Percentiles rank a stretch among this genome's conserved stretches.
These are phyloP conservation scores for Silvanus unidentatus DNA, from an alignment of 2,888 invertebrate genomes.

Conservation along the genomic window DNA sequence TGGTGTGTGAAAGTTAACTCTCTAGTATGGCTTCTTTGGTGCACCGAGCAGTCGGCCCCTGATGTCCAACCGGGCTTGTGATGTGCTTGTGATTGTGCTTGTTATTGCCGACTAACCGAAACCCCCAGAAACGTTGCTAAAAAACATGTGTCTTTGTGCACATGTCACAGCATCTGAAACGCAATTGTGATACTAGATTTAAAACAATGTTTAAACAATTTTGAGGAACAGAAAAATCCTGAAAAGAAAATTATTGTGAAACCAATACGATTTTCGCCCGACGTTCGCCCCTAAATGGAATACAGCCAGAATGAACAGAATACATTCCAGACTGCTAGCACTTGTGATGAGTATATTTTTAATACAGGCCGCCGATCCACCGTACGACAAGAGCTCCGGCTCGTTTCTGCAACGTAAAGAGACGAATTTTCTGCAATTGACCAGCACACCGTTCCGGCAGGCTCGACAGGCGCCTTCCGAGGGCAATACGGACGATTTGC, in stretches of 20 bases:
- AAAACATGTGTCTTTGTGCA: too few species aligned
- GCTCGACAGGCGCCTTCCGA: slow-evolving; percentile 7
- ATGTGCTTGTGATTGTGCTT: slow-evolving; percentile 34
- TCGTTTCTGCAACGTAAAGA: slow-evolving; percentile 22
- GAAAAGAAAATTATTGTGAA: too few species aligned
- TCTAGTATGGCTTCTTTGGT: slow-evolving; percentile 39
- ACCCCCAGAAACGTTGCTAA: too few species aligned
- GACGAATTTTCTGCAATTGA: background rate
- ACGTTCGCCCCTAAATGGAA: slow-evolving; percentile 23
- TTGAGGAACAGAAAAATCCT: too few species aligned
- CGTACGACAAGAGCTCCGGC: slow-evolving; percentile 31
- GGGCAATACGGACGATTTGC: slow-evolving; percentile 25
- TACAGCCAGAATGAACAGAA: slow-evolving; percentile 40
- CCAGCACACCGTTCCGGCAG: background rate
- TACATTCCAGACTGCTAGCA: slow-evolving; percentile 43
- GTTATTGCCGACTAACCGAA: slow-evolving; percentile 11
- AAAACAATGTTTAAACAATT: background rate
- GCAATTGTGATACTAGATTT: slow-evolving; percentile 13
- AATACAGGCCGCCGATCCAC: slow-evolving; percentile 45
- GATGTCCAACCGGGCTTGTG: slow-evolving; percentile 42
- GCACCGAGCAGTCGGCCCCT: slow-evolving; percentile 39
- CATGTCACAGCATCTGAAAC: too few species aligned
- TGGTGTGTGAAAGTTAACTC: slow-evolving; percentile 47
- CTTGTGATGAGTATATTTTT: slow-evolving; percentile 43
- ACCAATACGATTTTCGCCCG: too few species aligned